These are phyloP conservation scores for Luscinia luscinia DNA, from an alignment of 2,797 vertebrate genomes.

Conservation along the genomic window DNA sequence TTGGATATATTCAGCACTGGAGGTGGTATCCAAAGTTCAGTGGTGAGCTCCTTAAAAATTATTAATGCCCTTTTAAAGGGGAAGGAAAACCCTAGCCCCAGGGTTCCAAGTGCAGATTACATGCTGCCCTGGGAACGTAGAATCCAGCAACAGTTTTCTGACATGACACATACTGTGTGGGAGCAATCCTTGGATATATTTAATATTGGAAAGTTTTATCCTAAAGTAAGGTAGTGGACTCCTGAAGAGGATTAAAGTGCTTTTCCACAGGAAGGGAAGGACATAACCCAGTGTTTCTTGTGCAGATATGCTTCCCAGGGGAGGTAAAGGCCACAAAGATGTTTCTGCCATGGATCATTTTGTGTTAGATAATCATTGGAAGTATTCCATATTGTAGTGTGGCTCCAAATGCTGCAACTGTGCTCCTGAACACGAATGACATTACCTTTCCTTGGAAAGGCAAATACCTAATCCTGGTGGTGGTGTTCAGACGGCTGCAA, in stretches of 20 bases:
- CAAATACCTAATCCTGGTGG: not conserved
- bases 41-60: too few species aligned
- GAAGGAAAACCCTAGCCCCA: too few species aligned
- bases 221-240: not conserved
- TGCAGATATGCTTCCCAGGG: not conserved
- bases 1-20: too few species aligned
- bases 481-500: not conserved
- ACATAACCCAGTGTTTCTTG: not conserved
- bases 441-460: not conserved
- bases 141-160: not conserved
- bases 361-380: not conserved
- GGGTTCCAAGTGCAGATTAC: too few species aligned
- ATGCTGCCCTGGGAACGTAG: not conserved
- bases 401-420: not conserved
- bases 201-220: not conserved
- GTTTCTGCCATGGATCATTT: not conserved
- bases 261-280: not conserved
- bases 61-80: too few species aligned
- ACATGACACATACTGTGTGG: not conserved
- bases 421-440: not conserved
- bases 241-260: not conserved
- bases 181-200: not conserved
- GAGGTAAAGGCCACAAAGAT: not conserved
- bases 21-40: too few species aligned
- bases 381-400: not conserved